Evolutionary conservation across 2,888 invertebrate species (phyloP).

Genomic region (Pyrrhia umbra): DNA sequence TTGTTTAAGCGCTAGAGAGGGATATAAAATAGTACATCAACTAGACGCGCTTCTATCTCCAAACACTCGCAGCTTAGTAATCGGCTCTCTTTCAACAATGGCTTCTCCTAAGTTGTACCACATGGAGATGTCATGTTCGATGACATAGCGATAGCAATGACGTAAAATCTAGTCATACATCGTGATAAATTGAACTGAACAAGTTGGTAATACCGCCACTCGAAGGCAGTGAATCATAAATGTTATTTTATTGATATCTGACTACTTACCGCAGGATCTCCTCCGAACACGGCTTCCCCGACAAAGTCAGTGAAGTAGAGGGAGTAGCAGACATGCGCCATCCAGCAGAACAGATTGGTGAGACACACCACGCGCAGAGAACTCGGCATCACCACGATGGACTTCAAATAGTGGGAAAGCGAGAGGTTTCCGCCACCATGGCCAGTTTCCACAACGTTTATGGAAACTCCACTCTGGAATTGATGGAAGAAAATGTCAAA

Average conservation of each 20-base stretch:
- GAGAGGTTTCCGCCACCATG: constrained; percentile 81
- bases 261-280: constrained; percentile 93
- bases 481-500: too few relatives aligned
- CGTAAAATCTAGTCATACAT: neutral
- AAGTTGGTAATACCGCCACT: constrained; percentile 17
- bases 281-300: constrained; percentile 96
- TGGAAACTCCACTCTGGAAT: constrained; percentile 66
- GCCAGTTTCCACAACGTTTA: constrained; percentile 65
- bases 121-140: neutral
- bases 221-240: constrained; percentile 18
- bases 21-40: too few relatives aligned
- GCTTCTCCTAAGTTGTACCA: neutral
- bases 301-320: constrained; percentile 99
- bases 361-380: constrained; percentile 96
- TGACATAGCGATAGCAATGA: constrained; percentile 3
- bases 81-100: neutral
- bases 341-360: constrained; percentile 99
- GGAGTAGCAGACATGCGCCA: constrained; percentile 99
- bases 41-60: too few relatives aligned
- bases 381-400: constrained; percentile 97
- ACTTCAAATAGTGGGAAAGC: constrained; percentile 94
- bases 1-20: too few relatives aligned
- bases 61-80: neutral
- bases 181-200: neutral
- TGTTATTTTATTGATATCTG: neutral